These are phyloP conservation scores for Xyrauchen texanus DNA, from an alignment of 2,113 vertebrate species.

Conservation along the genomic window DNA sequence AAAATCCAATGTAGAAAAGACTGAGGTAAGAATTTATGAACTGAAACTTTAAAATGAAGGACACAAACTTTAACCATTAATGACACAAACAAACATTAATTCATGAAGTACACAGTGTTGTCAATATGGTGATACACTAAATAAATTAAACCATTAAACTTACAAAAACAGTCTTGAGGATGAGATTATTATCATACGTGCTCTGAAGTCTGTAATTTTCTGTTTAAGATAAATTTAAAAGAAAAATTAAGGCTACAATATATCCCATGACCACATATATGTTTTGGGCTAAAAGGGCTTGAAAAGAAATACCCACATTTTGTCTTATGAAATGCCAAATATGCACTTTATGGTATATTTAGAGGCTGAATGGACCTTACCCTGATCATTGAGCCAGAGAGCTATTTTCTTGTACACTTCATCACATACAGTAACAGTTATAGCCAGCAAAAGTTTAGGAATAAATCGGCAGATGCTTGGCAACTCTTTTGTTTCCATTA, in stretches of 20 bases:
- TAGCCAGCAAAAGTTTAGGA: slow-evolving; percentile 89
- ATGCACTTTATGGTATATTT: background rate
- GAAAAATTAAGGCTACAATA: background rate
- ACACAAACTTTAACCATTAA: background rate
- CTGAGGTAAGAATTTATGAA: slow-evolving; percentile 99
- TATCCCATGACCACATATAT: background rate
- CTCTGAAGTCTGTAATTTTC: slow-evolving; percentile 98
- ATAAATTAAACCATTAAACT: slow-evolving; percentile 61
- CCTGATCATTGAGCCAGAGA: slow-evolving; percentile 96
- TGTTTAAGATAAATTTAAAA: slow-evolving; percentile 56
- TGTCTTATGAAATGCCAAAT: too few relatives aligned
- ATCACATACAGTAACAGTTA: slow-evolving; percentile 90
- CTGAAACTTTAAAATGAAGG: slow-evolving; percentile 83
- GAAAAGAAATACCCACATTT: too few relatives aligned
- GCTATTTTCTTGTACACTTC: slow-evolving; percentile 96
- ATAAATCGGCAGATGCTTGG: slow-evolving; percentile 89
- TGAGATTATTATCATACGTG: slow-evolving; percentile 97
- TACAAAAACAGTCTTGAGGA: slow-evolving; percentile 97
- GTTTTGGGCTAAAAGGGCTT: background rate
- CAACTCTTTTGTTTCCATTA: slow-evolving; percentile 90
- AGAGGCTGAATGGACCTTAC: slow-evolving; percentile 65
- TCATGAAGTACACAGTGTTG: background rate
- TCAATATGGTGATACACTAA: background rate
- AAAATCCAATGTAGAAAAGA: slow-evolving; percentile 99
- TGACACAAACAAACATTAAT: background rate